Base-by-base conservation (phyloP, 2,888 invertebrate species). In the Limnephilus auricula region DNA sequence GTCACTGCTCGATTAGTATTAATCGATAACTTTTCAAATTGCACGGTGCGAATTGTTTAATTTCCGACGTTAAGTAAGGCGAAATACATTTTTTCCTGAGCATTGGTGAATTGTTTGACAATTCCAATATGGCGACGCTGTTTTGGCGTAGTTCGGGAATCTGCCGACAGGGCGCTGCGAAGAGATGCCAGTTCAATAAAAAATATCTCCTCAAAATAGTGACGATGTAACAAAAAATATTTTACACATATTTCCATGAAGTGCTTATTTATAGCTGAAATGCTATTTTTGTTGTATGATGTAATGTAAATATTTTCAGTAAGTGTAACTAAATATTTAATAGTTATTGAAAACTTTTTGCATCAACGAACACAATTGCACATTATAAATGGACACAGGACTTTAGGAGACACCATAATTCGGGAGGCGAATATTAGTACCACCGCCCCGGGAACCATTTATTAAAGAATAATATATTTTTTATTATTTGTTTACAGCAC, bases 111-210 rank as follows among this genome's bases (percentile, higher is more conserved):
- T 94, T 95, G 95, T 95, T 96, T 96, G 96, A 96, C 96, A 96
- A 96, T 96, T 95, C 96, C 96, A 96, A 96, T 96, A 96, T 96
- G 96, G 96, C 96, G 96, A 95, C 96, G 95, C 85, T 92, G 91
- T 93, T 91, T 91, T 82, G 82, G 30, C 45, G 45, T 25, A 50
- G 34, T 82, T 88, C 6, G 79, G 15, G 15, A 31, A n/a, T 37
- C 82, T 50, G 78, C 90, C 90, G 82, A 30, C 30, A 91, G 90
- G 90, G 65, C 65, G 25, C 50, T 18, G 15, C 18, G 13, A 50
- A 50, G 9, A 25, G n/a, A 18, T 65, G 65, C 65, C 65, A 65
- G 65, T 25, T 1, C 25, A 65, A 25, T 65, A 65, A 65, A 9
- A n/a, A 65, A 2, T 25, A 25, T 65, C 65, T 65, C 65, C 65